phyloP scores from a whole-genome alignment of 2,113 vertebrate species.

The Colius striatus region DNA sequence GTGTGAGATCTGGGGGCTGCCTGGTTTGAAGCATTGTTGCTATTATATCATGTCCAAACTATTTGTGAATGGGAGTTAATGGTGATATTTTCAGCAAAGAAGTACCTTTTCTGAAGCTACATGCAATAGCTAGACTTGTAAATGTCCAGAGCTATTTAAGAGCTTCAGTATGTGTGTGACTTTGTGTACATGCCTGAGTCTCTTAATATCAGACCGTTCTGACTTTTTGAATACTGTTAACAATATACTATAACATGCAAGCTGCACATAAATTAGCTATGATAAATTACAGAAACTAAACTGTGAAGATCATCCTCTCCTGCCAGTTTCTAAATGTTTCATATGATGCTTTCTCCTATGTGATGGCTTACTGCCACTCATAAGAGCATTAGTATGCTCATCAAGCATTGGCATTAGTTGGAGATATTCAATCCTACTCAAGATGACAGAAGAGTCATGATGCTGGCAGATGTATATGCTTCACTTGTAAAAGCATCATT shows the following conservation, averaged over 20 bases:
- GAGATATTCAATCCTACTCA: background rate
- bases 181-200: background rate
- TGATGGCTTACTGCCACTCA: background rate
- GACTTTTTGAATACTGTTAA: background rate
- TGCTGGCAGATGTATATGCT: background rate
- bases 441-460: background rate
- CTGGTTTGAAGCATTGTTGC: background rate
- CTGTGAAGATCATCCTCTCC: background rate
- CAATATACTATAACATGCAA: background rate
- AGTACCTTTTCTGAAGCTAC: background rate
- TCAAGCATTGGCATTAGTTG: background rate
- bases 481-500: background rate
- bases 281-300: background rate
- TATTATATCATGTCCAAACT: conserved; percentile 1
- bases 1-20: conserved; percentile 5
- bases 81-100: background rate
- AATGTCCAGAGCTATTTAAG: background rate
- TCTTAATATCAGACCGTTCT: background rate
- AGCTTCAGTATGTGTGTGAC: background rate
- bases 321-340: background rate
- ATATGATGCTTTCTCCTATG: background rate
- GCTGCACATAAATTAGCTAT: background rate
- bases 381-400: background rate
- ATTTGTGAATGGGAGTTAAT: conserved; percentile 21
- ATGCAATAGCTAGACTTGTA: background rate